Evolutionary conservation across 1,140 invertebrate species (phyloP).

Genomic region (Berghia stephanieae): DNA sequence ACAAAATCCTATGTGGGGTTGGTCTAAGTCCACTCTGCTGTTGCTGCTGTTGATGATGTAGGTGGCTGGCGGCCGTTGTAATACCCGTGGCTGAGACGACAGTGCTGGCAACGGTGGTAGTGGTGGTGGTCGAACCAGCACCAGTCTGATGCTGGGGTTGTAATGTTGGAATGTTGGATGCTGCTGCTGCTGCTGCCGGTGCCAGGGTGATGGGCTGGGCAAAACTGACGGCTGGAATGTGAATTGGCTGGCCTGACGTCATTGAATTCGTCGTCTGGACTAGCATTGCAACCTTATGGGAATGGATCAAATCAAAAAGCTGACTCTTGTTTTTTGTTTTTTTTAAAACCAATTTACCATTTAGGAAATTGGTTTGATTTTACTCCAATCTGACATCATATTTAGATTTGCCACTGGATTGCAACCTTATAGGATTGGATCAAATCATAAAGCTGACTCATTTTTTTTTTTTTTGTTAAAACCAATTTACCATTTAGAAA

Average conservation of each 20-base stretch:
- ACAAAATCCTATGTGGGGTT: constrained; percentile 44
- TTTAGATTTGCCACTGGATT: too few species aligned
- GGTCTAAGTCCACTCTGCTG: constrained; percentile 38
- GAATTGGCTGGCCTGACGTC: constrained; percentile 28
- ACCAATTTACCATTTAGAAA: too few species aligned
- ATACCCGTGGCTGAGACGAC: too few species aligned
- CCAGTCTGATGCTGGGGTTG: constrained; percentile 36
- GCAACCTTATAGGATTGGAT: too few species aligned
- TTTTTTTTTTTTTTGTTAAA: too few species aligned
- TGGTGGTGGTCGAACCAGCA: constrained; percentile 32
- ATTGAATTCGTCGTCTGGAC: constrained; percentile 12
- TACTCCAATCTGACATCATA: too few species aligned
- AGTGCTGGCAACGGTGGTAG: too few species aligned
- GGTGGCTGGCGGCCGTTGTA: constrained; percentile 25
- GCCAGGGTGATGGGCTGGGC: constrained; percentile 37
- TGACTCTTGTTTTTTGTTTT: too few species aligned
- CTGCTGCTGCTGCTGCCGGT: constrained; percentile 27
- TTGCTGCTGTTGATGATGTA: constrained; percentile 35
- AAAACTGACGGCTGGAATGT: constrained; percentile 33
- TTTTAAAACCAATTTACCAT: too few species aligned
- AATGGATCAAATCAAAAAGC: too few species aligned
- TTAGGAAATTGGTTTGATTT: too few species aligned
- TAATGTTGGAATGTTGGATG: constrained; percentile 33
- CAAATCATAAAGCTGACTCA: too few species aligned
- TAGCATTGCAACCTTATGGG: constrained; percentile 20